These are phyloP conservation scores for Fragum fragum DNA, from an alignment of 2,888 invertebrate species.

Conservation along the genomic window DNA sequence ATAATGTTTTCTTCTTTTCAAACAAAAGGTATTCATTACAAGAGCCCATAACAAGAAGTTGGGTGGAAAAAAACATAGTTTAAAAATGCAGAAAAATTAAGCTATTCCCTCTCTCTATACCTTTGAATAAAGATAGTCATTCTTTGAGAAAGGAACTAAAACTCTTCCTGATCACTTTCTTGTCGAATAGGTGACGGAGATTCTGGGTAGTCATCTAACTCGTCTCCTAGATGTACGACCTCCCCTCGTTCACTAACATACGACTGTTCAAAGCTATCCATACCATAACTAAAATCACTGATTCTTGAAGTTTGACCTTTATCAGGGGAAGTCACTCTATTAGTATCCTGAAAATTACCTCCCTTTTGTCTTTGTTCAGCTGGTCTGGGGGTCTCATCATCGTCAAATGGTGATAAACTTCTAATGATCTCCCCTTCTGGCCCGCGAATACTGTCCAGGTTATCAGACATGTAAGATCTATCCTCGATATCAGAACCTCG, in stretches of 20 bases:
- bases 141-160: constrained; percentile 42
- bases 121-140: too few relatives aligned
- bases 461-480: constrained; percentile 39
- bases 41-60: too few relatives aligned
- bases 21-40: too few relatives aligned
- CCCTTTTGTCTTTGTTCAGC: constrained; percentile 27
- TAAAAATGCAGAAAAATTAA: too few relatives aligned
- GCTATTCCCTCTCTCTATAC: too few relatives aligned
- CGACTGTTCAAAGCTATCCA: constrained; percentile 79
- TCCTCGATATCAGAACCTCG: constrained; percentile 40
- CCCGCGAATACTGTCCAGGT: constrained; percentile 52
- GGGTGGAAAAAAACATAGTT: too few relatives aligned
- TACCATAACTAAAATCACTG: constrained; percentile 79
- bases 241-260: constrained; percentile 76
- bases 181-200: constrained; percentile 67
- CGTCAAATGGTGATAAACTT: constrained; percentile 65
- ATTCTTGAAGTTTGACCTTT: constrained; percentile 59
- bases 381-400: constrained; percentile 18
- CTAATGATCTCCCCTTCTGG: constrained; percentile 65
- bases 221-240: constrained; percentile 71
- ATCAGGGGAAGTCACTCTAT: constrained; percentile 51
- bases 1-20: too few relatives aligned
- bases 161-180: constrained; percentile 76
- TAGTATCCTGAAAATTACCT: background rate
- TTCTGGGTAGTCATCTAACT: constrained; percentile 66